Percentiles rank a stretch among this genome's conserved stretches.
phyloP scores from a whole-genome alignment of 2,888 invertebrate species.

The Xestobium rufovillosum region DNA sequence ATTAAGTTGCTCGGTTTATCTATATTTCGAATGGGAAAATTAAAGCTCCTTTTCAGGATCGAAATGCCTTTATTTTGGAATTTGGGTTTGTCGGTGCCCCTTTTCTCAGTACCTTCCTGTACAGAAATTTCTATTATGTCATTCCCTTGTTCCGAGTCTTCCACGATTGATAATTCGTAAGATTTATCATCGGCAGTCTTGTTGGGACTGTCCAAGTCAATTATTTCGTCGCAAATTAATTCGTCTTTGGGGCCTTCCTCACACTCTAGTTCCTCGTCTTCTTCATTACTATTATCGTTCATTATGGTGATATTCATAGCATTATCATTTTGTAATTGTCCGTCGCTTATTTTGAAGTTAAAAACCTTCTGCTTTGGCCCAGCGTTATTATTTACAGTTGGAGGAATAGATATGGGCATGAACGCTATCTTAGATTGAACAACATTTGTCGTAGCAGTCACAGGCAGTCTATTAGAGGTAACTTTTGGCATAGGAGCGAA shows the following conservation, averaged over 20 bases:
- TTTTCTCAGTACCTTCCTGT: slow-evolving; percentile 19
- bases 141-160: slow-evolving; percentile 47
- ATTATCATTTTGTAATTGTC: slow-evolving; percentile 51
- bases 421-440: slow-evolving; percentile 40
- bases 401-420: slow-evolving; percentile 35
- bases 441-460: slow-evolving; percentile 51
- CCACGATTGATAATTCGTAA: slow-evolving; percentile 38
- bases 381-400: slow-evolving; percentile 17
- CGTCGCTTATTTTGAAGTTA: slow-evolving; percentile 62
- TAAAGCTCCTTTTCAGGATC: slow-evolving; percentile 37
- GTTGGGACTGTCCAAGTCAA: slow-evolving; percentile 39
- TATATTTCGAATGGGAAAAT: slow-evolving; percentile 18
- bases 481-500: slow-evolving; percentile 54
- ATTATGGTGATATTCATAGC: slow-evolving; percentile 31
- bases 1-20: slow-evolving; percentile 26
- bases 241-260: slow-evolving; percentile 34
- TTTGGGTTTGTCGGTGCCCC: slow-evolving; percentile 33
- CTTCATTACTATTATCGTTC: slow-evolving; percentile 55
- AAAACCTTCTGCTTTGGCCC: slow-evolving; percentile 50
- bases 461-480: slow-evolving; percentile 47
- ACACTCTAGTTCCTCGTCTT: slow-evolving; percentile 33
- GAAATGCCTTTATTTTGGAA: slow-evolving; percentile 43
- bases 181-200: slow-evolving; percentile 30
- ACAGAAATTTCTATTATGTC: slow-evolving; percentile 28
- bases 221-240: slow-evolving; percentile 47